Conservation (phyloP, 2,888 invertebrate species). For the Frankliniella intonsa region DNA sequence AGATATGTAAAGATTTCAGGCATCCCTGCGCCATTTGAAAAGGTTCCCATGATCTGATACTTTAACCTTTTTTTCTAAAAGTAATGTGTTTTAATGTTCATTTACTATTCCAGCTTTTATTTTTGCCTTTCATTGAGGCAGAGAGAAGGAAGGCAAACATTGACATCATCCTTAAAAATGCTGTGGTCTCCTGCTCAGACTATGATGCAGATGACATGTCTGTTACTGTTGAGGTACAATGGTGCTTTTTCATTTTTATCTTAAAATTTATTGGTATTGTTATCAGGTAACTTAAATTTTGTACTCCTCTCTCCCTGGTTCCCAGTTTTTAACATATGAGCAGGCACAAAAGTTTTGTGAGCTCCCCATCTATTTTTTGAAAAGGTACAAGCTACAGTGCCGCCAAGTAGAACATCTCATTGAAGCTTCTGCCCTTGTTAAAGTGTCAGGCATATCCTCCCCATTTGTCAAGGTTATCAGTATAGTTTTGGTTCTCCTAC, state of each 20-base stretch:
- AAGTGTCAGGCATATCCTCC: no score
- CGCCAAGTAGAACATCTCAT: no score
- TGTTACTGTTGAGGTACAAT: background rate
- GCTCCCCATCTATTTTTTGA: no score
- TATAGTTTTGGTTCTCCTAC: no score
- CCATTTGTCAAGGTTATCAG: no score
- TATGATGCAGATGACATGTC: background rate
- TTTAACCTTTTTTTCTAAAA: background rate
- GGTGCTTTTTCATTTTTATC: background rate
- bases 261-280: background rate
- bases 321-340: no score
- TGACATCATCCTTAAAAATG: background rate
- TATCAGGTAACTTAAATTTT: background rate
- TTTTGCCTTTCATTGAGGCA: background rate
- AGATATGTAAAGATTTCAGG: background rate
- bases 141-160: background rate
- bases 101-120: background rate
- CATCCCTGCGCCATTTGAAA: background rate
- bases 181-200: background rate
- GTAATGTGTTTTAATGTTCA: background rate
- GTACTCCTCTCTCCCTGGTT: no score
- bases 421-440: no score
- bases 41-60: background rate
- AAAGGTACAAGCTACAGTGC: no score
- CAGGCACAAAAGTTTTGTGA: no score